A percentile compares a stretch with the other conserved stretches of the same genome.
Evolutionary conservation across 2,888 invertebrate genomes (phyloP).

Genomic region (Diaprepes abbreviatus): DNA sequence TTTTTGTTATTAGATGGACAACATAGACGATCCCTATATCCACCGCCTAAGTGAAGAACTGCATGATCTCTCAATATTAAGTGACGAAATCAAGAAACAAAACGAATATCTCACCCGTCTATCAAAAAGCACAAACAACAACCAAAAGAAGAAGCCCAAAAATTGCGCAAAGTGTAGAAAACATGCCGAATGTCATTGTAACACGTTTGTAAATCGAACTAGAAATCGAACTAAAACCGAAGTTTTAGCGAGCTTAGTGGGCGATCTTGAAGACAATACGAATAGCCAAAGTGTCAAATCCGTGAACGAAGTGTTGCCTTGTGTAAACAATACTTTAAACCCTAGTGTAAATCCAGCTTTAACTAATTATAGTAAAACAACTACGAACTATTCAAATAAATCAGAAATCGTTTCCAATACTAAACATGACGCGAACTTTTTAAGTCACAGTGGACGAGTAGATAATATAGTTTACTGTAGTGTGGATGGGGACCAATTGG

Average conservation of each 20-base stretch:
- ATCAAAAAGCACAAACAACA: constrained; percentile 67
- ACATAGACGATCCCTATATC: constrained; percentile 74
- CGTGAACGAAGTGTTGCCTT: not conserved
- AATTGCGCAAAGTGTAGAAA: constrained; percentile 69
- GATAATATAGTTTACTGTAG: constrained; percentile 20
- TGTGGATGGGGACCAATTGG: constrained; percentile 35
- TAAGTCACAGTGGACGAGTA: constrained; percentile 6
- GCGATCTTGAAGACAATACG: constrained; percentile 40
- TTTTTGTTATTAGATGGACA: constrained; percentile 63
- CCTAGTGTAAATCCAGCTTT: constrained; percentile 35
- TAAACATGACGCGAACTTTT: constrained; percentile 18
- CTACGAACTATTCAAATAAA: constrained; percentile 9
- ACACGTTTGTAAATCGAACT: constrained; percentile 58
- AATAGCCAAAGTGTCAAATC: constrained; percentile 49
- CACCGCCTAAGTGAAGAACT: constrained; percentile 74
- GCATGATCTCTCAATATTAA: constrained; percentile 72
- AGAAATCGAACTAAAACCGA: constrained; percentile 57
- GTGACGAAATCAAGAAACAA: constrained; percentile 73
- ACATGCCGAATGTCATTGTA: constrained; percentile 49
- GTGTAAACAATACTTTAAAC: constrained; percentile 34
- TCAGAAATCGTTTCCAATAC: constrained; percentile 4
- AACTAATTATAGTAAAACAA: constrained; percentile 33
- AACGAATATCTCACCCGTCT: constrained; percentile 72
- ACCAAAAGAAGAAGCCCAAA: constrained; percentile 33
- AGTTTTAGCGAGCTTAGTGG: constrained; percentile 46